These are phyloP conservation scores for Brachyrhaphis roseni DNA, from an alignment of 2,797 vertebrate genomes.

Conservation along the genomic window DNA sequence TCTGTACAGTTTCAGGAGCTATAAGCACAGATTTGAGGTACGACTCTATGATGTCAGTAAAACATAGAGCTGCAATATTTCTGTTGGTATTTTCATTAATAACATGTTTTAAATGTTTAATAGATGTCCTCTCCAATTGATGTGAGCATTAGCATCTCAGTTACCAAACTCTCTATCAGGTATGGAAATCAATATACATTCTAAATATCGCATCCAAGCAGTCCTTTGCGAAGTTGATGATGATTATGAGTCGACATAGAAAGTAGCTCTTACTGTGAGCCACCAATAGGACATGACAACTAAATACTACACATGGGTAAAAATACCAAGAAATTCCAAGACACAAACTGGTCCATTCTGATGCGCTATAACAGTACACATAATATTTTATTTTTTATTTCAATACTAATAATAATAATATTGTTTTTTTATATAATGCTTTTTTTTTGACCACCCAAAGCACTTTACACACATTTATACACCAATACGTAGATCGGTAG, in stretches of 20 bases:
- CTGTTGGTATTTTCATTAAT: background rate
- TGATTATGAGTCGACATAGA: background rate
- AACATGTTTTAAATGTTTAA: background rate
- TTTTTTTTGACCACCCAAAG: no score
- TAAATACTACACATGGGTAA: background rate
- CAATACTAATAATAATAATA: no score
- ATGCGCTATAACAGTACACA: background rate
- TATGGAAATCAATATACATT: background rate
- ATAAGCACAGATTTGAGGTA: background rate
- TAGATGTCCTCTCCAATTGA: background rate
- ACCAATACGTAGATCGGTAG: no score
- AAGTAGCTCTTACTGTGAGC: background rate
- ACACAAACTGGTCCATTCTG: background rate
- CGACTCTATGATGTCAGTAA: background rate
- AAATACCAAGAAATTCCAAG: background rate
- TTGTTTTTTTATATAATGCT: no score
- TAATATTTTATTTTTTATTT: background rate
- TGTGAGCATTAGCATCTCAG: background rate
- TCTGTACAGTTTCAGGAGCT: background rate
- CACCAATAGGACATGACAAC: background rate
- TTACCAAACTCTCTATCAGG: background rate
- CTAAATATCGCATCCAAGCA: background rate
- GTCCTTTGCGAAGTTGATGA: background rate
- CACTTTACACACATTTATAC: no score
- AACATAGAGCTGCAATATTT: background rate